Evolutionary conservation across 2,888 invertebrate genomes (phyloP), one percentile per base, ranked within the genome.

Genomic region (Chaitophorus viminalis): DNA sequence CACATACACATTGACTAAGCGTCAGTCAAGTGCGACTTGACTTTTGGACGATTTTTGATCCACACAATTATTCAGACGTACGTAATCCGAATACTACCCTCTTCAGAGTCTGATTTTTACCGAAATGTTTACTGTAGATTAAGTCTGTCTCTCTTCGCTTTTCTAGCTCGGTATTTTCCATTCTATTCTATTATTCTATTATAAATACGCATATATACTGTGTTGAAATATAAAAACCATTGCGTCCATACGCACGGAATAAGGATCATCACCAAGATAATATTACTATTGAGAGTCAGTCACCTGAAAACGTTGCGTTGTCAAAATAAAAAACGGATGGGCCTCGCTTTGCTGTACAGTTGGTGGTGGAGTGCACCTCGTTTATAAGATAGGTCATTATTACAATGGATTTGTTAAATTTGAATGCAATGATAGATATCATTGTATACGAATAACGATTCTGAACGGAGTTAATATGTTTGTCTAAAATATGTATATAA

Each of bases 61-160:
- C 29, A 29, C 29, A 68, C 60, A 60, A 60, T 60, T 60, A 60
- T 60, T 60, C 60, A 60, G 9, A 60, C 29, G 29, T 68, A 46
- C 46, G 29, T 68, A 68, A 68, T 68, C 68, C 68, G 68, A 29
- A 68, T 68, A 68, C 29, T 68, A 68, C 68, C 68, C 68, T 68
- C 68, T 68, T 68, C 29, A 25, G 6, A 68, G 68, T 0, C 68
- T 14, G 29, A n/a, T 21, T 29, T 29, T 68, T 29, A 68, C 68
- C 68, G 68, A 29, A 8, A 68, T 29, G 68, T 68, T 29, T 8
- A 68, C 68, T 29, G 68, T n/a, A 68, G 68, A 68, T 68, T 68
- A 29, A 29, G 29, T 60, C 60, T 60, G 1, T 25, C 60, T 25
- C 60, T 60, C 21, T 2, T 60, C 60, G 21, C 6, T 25, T 25